These are phyloP conservation scores for Coremacera marginata DNA, from an alignment of 2,888 invertebrate genomes.

Conservation along the genomic window DNA sequence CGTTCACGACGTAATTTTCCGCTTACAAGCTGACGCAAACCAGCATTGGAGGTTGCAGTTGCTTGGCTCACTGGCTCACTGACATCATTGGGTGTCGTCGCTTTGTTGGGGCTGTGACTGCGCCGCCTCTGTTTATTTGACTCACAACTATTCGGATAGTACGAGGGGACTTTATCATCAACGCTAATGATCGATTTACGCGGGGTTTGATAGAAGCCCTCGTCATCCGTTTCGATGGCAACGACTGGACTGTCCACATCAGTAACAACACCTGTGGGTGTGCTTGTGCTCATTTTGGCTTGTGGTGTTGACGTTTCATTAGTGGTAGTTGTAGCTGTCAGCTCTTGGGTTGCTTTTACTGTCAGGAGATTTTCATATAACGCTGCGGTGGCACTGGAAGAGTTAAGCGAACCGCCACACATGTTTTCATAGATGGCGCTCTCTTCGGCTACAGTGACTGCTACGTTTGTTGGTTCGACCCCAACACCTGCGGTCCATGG, in stretches of 20 bases:
- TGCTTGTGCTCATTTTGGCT: slow-evolving; percentile 57
- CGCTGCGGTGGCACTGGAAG: slow-evolving; percentile 51
- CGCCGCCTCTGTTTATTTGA: slow-evolving; percentile 59
- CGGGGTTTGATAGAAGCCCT: slow-evolving; percentile 64
- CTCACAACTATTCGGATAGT: slow-evolving; percentile 68
- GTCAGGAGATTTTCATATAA: slow-evolving; percentile 64
- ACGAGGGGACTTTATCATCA: slow-evolving; percentile 69
- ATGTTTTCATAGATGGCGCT: slow-evolving; percentile 64
- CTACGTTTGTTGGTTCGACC: neutral
- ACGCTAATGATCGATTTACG: slow-evolving; percentile 65
- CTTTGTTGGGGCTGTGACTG: slow-evolving; percentile 51
- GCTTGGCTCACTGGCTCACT: neutral
- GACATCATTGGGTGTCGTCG: neutral
- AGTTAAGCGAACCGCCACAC: slow-evolving; percentile 43
- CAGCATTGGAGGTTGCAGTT: slow-evolving; percentile 40
- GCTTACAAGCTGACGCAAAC: slow-evolving; percentile 59
- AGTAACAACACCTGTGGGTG: slow-evolving; percentile 59
- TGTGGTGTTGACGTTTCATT: slow-evolving; percentile 10
- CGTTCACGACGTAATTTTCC: slow-evolving; percentile 61
- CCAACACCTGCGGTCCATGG: neutral
- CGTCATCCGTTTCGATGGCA: slow-evolving; percentile 45
- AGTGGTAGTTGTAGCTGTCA: slow-evolving; percentile 47
- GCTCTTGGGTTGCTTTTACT: slow-evolving; percentile 62
- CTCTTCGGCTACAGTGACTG: slow-evolving; percentile 48
- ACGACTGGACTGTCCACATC: slow-evolving; percentile 19